phyloP scores from a whole-genome alignment of 1,140 invertebrate genomes.

The Conus ventricosus region DNA sequence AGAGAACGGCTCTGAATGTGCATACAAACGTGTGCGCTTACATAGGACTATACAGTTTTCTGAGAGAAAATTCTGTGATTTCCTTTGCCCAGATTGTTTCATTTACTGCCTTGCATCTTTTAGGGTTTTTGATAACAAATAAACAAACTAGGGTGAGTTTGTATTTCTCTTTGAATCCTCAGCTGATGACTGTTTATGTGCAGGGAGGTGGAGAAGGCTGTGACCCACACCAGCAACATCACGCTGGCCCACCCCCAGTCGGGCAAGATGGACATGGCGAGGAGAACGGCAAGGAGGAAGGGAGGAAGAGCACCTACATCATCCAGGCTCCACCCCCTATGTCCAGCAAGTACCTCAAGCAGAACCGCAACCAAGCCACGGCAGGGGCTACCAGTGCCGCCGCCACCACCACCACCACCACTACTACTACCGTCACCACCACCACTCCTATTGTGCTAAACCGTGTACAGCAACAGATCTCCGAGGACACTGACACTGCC shows the following conservation, averaged over 20 bases:
- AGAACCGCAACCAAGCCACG: constrained; percentile 48
- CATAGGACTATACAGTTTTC: too few relatives aligned
- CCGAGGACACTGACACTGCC: neutral
- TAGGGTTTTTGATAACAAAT: too few relatives aligned
- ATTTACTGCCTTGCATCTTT: too few relatives aligned
- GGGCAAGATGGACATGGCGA: constrained; percentile 52
- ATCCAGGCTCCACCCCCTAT: constrained; percentile 23
- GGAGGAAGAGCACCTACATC: constrained; percentile 22
- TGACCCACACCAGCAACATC: constrained; percentile 43
- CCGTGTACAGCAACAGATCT: neutral
- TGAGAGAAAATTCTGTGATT: too few relatives aligned
- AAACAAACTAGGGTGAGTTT: too few relatives aligned
- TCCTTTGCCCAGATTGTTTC: too few relatives aligned
- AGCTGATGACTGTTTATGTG: neutral
- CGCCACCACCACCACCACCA: neutral
- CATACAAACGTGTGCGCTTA: too few relatives aligned
- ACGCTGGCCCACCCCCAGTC: constrained; percentile 22
- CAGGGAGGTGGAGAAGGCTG: constrained; percentile 61
- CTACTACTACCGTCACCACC: neutral
- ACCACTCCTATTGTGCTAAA: constrained; percentile 5
- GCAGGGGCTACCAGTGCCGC: neutral
- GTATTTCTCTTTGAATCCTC: too few relatives aligned
- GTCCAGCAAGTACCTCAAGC: constrained; percentile 48
- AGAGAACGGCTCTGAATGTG: too few relatives aligned
- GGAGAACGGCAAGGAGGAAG: constrained; percentile 42